phyloP scores from a whole-genome alignment of 2,888 invertebrate genomes.

The Napeogenes inachia region DNA sequence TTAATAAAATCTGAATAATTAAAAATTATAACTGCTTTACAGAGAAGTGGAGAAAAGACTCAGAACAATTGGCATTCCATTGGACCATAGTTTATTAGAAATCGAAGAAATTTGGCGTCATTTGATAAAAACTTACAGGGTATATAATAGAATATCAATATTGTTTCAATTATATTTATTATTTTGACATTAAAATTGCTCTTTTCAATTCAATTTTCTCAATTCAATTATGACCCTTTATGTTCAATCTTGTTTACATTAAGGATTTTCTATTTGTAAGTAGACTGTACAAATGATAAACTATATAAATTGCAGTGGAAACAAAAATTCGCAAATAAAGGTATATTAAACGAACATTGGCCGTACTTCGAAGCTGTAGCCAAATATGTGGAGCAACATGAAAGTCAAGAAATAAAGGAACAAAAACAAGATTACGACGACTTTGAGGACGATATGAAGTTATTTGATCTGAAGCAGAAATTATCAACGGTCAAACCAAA shows the following conservation, averaged over 20 bases:
- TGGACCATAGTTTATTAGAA: slow-evolving; percentile 61
- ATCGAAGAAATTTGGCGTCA: slow-evolving; percentile 63
- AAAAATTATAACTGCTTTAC: not conserved
- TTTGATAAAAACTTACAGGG: slow-evolving; percentile 60
- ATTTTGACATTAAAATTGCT: not conserved
- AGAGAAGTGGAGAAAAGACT: slow-evolving; percentile 67
- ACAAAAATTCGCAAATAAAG: slow-evolving; percentile 64
- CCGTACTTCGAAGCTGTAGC: slow-evolving; percentile 61
- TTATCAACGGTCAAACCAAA: slow-evolving; percentile 48
- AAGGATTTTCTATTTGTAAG: too few relatives aligned
- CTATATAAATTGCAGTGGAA: slow-evolving; percentile 57
- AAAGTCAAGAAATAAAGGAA: slow-evolving; percentile 16
- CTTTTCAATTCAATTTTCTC: too few relatives aligned
- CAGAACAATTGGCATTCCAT: slow-evolving; percentile 53
- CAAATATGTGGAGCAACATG: slow-evolving; percentile 44
- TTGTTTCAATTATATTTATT: not conserved
- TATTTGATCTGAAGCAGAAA: slow-evolving; percentile 60
- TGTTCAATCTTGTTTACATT: too few relatives aligned
- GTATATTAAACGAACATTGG: slow-evolving; percentile 65
- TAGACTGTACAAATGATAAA: not conserved
- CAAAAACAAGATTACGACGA: slow-evolving; percentile 42
- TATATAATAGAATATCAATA: slow-evolving; percentile 32
- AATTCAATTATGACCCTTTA: too few relatives aligned
- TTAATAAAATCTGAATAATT: too few relatives aligned
- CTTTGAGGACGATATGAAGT: slow-evolving; percentile 63